These are phyloP conservation scores for Condylura cristata DNA, from an alignment of 2,113 vertebrate species.

Conservation along the genomic window DNA sequence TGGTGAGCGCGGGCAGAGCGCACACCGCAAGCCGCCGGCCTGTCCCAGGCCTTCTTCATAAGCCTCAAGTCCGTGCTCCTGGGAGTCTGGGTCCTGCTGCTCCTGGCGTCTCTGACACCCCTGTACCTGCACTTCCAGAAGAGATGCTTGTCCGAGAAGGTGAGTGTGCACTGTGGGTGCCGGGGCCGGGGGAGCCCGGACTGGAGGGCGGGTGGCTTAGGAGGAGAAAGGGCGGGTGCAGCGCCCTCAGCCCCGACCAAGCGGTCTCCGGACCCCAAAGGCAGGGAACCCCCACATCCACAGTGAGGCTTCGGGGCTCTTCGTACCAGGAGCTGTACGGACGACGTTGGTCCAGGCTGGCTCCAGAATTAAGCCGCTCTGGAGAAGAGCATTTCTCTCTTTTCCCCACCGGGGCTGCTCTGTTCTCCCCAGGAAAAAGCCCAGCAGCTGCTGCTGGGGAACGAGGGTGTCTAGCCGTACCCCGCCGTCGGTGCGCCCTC, in stretches of 20 bases:
- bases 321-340: not conserved
- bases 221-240: no score
- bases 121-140: constrained; percentile 38
- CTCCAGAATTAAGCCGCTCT: not conserved
- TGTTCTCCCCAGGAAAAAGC: constrained; percentile 28
- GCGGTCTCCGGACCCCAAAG: not conserved
- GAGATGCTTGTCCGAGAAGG: not conserved
- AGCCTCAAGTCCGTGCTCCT: constrained; percentile 15
- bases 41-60: not conserved
- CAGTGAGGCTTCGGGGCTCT: not conserved
- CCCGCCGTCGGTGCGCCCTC: not conserved
- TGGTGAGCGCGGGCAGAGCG: not conserved
- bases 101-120: constrained; percentile 54
- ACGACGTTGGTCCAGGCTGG: no score
- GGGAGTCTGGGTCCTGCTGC: constrained; percentile 11
- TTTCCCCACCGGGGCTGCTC: not conserved
- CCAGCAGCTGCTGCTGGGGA: not conserved
- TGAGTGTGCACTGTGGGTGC: not conserved
- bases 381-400: not conserved
- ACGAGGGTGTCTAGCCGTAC: not conserved
- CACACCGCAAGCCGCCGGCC: rapidly evolving
- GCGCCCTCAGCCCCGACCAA: no score
- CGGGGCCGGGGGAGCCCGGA: not conserved
- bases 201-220: not conserved
- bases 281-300: not conserved